Evolutionary conservation across 1,140 invertebrate species (phyloP).

Genomic region (Cydia strobilella): DNA sequence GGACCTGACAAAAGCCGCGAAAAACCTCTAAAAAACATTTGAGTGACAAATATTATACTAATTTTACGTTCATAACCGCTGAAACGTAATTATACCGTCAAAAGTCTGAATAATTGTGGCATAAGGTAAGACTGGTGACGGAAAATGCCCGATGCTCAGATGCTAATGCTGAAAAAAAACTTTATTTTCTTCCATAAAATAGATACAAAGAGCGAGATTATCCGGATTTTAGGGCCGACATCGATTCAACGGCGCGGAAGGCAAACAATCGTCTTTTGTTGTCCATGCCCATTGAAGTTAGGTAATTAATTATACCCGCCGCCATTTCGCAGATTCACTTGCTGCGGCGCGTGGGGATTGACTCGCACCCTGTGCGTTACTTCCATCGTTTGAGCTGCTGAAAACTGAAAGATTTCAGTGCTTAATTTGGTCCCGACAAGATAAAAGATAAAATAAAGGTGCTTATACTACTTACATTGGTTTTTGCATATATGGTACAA

Average conservation of each 20-base stretch:
- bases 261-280: slow-evolving; percentile 74
- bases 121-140: slow-evolving; percentile 25
- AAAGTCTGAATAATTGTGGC: slow-evolving; percentile 28
- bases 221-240: slow-evolving; percentile 68
- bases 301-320: slow-evolving; percentile 69
- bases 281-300: slow-evolving; percentile 59
- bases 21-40: not conserved
- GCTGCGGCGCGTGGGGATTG: slow-evolving; percentile 54
- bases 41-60: not conserved
- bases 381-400: not conserved
- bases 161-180: slow-evolving; percentile 63
- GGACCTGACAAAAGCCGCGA: not conserved
- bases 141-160: slow-evolving; percentile 25
- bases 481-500: no score
- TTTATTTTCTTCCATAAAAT: slow-evolving; percentile 68
- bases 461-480: no score
- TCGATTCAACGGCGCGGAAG: slow-evolving; percentile 64
- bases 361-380: slow-evolving; percentile 36
- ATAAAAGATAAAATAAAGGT: no score
- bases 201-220: slow-evolving; percentile 70
- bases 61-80: slow-evolving; percentile 6
- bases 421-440: no score
- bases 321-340: slow-evolving; percentile 70
- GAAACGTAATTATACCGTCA: slow-evolving; percentile 11
- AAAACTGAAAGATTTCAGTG: not conserved